A percentile compares a stretch with the other conserved stretches of the same genome.
Conservation (phyloP, 2,113 vertebrate species). For the Vulpes lagopus region DNA sequence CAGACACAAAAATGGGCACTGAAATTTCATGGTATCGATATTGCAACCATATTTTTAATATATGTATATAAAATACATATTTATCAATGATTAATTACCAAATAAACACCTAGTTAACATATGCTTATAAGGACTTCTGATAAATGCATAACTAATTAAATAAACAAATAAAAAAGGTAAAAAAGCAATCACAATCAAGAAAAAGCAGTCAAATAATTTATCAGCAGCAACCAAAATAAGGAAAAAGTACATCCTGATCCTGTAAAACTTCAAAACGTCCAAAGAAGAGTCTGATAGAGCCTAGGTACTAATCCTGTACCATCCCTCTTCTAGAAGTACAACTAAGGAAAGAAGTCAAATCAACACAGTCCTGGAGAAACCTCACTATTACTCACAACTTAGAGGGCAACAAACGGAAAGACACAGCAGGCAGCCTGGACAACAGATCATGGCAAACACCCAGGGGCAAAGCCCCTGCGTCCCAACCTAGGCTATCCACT, state of each 20-base stretch:
- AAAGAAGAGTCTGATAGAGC: not conserved
- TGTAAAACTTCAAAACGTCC: not conserved
- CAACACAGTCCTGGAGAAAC: not conserved
- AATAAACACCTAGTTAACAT: constrained; percentile 22
- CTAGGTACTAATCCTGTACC: not conserved
- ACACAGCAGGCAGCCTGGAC: not conserved
- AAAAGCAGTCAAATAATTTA: constrained; percentile 2
- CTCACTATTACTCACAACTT: not conserved
- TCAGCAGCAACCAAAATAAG: constrained; percentile 40
- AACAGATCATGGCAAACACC: not conserved
- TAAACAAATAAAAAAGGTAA: not conserved
- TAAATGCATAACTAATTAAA: not conserved
- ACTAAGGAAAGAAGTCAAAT: constrained; percentile 5
- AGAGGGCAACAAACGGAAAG: not conserved
- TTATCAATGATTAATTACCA: constrained; percentile 4
- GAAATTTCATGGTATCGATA: not conserved
- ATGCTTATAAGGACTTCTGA: not conserved
- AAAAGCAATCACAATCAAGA: constrained; percentile 12
- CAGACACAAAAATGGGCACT: not conserved
- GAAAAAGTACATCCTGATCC: not conserved
- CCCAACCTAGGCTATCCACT: not conserved
- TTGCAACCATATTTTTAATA: not conserved
- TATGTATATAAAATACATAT: not conserved
- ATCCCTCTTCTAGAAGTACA: not conserved
- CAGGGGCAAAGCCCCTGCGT: not conserved